Conservation (phyloP, 2,113 vertebrate genomes). For the Cebidichthys violaceus region DNA sequence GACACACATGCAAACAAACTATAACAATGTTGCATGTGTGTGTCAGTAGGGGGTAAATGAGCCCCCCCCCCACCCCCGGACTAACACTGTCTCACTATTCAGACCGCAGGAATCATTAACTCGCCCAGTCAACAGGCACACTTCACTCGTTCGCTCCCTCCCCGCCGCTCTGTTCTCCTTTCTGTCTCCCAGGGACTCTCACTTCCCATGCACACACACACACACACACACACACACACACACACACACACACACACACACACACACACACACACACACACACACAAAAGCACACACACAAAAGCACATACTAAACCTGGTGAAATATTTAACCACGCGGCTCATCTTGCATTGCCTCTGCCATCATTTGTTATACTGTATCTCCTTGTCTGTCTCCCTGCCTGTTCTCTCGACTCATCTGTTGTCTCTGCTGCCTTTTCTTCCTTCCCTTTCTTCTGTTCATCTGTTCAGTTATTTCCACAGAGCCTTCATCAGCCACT, state of each 20-base stretch:
- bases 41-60: constrained; percentile 68
- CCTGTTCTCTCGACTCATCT: constrained; percentile 76
- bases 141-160: constrained; percentile 57
- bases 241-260: constrained; percentile 26
- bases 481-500: constrained; percentile 51
- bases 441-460: constrained; percentile 69
- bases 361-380: constrained; percentile 72
- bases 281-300: constrained; percentile 54
- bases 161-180: constrained; percentile 48
- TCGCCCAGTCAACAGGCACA: constrained; percentile 76
- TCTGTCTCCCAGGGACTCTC: constrained; percentile 39
- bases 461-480: constrained; percentile 77
- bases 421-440: constrained; percentile 73
- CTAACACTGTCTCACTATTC: constrained; percentile 67
- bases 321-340: constrained; percentile 78
- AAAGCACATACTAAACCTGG: constrained; percentile 66
- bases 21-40: constrained; percentile 46
- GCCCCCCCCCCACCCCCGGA: constrained; percentile 53
- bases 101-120: constrained; percentile 80
- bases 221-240: constrained; percentile 46
- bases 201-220: background rate
- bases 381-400: constrained; percentile 65
- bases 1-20: constrained; percentile 20
- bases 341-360: constrained; percentile 57
- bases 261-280: constrained; percentile 37